Base-by-base conservation (phyloP, 2,797 vertebrate species). In the Channa striata region DNA sequence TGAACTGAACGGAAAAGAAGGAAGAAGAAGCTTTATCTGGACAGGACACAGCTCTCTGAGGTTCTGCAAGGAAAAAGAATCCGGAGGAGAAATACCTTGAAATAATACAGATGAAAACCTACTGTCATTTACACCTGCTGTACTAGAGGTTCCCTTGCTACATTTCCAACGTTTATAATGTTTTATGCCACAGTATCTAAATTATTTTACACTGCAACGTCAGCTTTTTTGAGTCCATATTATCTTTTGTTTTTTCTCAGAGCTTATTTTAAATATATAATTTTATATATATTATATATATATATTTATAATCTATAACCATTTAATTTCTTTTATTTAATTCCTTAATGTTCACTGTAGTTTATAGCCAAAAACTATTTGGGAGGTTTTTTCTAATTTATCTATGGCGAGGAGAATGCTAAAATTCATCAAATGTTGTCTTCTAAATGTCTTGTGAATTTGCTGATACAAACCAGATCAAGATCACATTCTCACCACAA, bases 71-170 rank as follows among this genome's bases (percentile, higher is more conserved):
- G 34, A 43, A 39, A 39, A 43, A 57, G 43, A 34, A 51, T 54
- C 25, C 40, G 25, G 42, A 43, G 20, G 56, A 73, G 39, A 60
- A 62, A 46, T 50, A 44, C 42, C 20, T 62, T 56, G 25, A 60
- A 80, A 48, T 79, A 52, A 63, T 40, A 47, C 60, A 48, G 64
- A 75, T 69, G 54, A 57, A 82, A 51, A 20, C 25, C 49, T 40
- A 9, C 50, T 49, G 25, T 25, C 21, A 16, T 46, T 34, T n/a
- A 34, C 4, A 21, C 20, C 12, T 64, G 34, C 21, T 36, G 52
- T 51, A 70, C 20, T 17, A 16, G 3, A n/a, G 20, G 13, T 1
- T 21, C 7, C 34, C 34, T 30, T 14, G 0, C 10, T 20, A 1
- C 6, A 57, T 25, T 44, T 46, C 16, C 34, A 34, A 1, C n/a